Evolutionary conservation across 2,113 vertebrate species (phyloP).

Genomic region (Plectropomus leopardus): DNA sequence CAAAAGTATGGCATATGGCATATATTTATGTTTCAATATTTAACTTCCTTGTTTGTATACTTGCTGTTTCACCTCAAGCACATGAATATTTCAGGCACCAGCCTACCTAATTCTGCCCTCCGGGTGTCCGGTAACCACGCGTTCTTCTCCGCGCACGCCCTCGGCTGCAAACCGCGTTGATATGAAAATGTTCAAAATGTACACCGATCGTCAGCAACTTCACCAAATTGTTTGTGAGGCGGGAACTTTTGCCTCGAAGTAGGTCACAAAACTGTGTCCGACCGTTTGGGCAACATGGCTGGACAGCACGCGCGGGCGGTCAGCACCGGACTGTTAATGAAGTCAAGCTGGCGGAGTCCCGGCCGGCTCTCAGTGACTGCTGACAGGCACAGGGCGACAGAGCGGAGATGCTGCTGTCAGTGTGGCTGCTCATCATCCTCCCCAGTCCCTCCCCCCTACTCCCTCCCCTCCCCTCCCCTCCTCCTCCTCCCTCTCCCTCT

Average conservation of each 20-base stretch:
- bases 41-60: not conserved
- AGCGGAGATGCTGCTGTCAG: constrained; percentile 62
- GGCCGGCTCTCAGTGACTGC: constrained; percentile 36
- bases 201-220: not conserved
- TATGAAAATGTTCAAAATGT: not conserved
- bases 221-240: not conserved
- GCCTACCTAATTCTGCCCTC: constrained; percentile 30
- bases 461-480: not conserved
- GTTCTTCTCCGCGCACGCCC: not conserved
- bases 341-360: constrained; percentile 24
- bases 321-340: constrained; percentile 16
- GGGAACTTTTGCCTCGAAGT: constrained; percentile 41
- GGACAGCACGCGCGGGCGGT: not conserved
- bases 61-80: not conserved
- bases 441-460: constrained; percentile 12
- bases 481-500: constrained; percentile 9
- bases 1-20: too few relatives aligned
- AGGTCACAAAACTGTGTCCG: constrained; percentile 30
- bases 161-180: not conserved
- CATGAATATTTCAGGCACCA: not conserved
- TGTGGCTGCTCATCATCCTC: constrained; percentile 47
- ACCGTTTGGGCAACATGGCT: not conserved
- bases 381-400: constrained; percentile 56
- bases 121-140: constrained; percentile 22
- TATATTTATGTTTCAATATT: too few relatives aligned